These are phyloP conservation scores for Platynereis dumerilii DNA, from an alignment of 2,888 invertebrate species.

Conservation along the genomic window DNA sequence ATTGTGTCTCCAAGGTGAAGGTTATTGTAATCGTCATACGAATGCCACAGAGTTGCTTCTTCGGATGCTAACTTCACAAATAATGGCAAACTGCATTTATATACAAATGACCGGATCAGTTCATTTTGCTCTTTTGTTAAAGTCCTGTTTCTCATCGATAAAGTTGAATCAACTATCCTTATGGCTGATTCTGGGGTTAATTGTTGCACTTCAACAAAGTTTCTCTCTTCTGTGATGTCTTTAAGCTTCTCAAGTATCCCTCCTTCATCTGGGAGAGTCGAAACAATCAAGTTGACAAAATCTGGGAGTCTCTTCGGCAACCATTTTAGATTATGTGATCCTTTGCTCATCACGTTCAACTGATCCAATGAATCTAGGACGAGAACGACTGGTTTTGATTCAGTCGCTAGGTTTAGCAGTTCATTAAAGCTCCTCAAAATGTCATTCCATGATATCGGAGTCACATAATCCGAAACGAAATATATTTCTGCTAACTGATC, in stretches of 20 bases:
- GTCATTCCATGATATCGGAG: conserved; percentile 44
- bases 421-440: conserved; percentile 44
- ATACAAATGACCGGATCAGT: conserved; percentile 42
- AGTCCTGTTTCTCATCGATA: conserved; percentile 69
- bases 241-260: conserved; percentile 69
- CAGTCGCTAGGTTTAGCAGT: conserved; percentile 42
- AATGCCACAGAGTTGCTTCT: conserved; percentile 46
- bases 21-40: conserved; percentile 35
- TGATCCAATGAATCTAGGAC: conserved; percentile 50
- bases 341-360: conserved; percentile 43
- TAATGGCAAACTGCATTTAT: conserved; percentile 44
- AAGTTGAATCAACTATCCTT: conserved; percentile 65
- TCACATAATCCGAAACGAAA: conserved; percentile 12
- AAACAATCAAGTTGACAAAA: conserved; percentile 49
- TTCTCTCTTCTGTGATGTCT: conserved; percentile 86
- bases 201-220: conserved; percentile 73
- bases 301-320: conserved; percentile 46
- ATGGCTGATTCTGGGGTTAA: conserved; percentile 18
- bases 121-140: conserved; percentile 40
- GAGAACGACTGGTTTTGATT: conserved; percentile 47
- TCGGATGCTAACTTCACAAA: conserved; percentile 46
- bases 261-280: conserved; percentile 41
- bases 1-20: conserved; percentile 29
- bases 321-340: conserved; percentile 53
- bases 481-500: conserved; percentile 45